Evolutionary conservation across 2,888 invertebrate genomes (phyloP), one percentile per base, ranked within the genome.

Genomic region (Acleris holmiana): DNA sequence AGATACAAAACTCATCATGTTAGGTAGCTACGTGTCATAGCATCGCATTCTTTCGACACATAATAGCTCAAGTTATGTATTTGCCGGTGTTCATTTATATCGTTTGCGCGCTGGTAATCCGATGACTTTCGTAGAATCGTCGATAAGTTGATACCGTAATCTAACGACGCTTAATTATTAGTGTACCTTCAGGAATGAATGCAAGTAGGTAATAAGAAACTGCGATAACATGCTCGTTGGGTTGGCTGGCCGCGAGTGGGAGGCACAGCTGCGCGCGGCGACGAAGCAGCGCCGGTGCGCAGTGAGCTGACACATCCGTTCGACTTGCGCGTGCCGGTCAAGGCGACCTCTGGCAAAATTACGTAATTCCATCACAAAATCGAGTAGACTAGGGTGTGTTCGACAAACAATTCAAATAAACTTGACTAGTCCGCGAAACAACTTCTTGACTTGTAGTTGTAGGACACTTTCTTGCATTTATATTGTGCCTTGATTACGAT

Each of bases 311-410:
- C 86, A 88, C 86, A 88, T 89, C 88, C 86, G 87, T 84, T 84
- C 82, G 90, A 89, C 90, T 89, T 91, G 92, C 91, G 92, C 91
- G 89, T 84, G 79, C 87, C 85, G 86, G 87, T 86, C 88, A 85
- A 88, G 86, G 89, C 91, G 91, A 91, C 89, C 89, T 91, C 90
- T 89, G 78, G 81, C 77, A 76, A 84, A 87, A 89, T 91, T 92
- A 92, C 92, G 91, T 92, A 92, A 92, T 89, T 89, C 83, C 80
- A 85, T 77, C 80, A 81, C 77, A 86, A 84, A 84, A 83, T 79
- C 78, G 72, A 84, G 86, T 84, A 78, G 76, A 78, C 84, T 83
- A 82, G 91, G 91, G 91, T 90, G 91, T 91, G 91, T 89, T 89
- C 88, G 77, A 78, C 84, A 81, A 82, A 83, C 80, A 85, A 80